These are phyloP conservation scores for Excalfactoria chinensis DNA, from an alignment of 2,113 vertebrate species.

Conservation along the genomic window DNA sequence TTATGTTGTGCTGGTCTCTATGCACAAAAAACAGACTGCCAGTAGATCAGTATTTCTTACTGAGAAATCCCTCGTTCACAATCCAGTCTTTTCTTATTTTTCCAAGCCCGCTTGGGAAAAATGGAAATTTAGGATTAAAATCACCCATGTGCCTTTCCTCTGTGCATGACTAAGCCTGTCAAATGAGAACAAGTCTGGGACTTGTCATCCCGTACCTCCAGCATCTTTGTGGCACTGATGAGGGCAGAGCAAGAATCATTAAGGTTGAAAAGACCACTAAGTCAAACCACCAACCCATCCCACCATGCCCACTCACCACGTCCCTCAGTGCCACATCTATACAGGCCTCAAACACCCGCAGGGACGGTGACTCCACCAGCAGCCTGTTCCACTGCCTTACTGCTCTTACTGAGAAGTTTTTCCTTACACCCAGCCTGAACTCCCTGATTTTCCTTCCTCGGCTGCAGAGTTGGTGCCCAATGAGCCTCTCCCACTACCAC, in stretches of 20 bases:
- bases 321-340: too few species aligned
- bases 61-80: fast-evolving
- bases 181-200: neutral
- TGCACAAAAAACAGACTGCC: neutral
- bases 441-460: neutral
- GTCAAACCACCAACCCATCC: too few species aligned
- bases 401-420: too few species aligned
- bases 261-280: too few species aligned
- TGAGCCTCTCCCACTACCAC: neutral
- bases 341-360: too few species aligned
- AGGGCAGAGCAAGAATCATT: neutral
- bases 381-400: too few species aligned
- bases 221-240: neutral
- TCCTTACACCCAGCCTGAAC: too few species aligned
- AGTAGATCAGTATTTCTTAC: neutral
- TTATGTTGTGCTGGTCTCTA: neutral
- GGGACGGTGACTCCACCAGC: too few species aligned
- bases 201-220: neutral
- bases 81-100: neutral
- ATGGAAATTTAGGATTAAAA: neutral
- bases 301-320: too few species aligned
- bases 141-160: neutral
- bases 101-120: neutral
- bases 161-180: neutral
- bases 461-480: fast-evolving